A percentile compares a stretch with the other conserved stretches of the same genome.
Conservation (phyloP, 2,797 vertebrate species). For the Oryzias sinensis region DNA sequence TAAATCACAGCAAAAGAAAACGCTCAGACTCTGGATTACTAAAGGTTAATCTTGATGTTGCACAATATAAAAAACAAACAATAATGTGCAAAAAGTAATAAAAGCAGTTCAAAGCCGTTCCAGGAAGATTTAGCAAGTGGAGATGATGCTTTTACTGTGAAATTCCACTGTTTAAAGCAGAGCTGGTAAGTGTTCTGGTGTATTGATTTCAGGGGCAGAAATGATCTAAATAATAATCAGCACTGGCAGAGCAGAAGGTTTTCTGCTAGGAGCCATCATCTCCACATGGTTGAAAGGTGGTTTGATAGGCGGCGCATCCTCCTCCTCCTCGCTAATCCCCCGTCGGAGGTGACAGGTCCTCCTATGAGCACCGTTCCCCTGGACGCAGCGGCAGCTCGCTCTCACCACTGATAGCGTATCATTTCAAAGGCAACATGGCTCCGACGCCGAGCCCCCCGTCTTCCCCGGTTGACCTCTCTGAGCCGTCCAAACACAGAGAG, state of each 20-base stretch:
- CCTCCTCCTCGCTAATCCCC: slow-evolving; percentile 41
- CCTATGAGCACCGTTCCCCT: slow-evolving; percentile 40
- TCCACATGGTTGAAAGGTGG: slow-evolving; percentile 41
- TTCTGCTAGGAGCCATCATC: slow-evolving; percentile 8
- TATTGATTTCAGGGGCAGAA: slow-evolving; percentile 20
- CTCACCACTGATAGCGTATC: slow-evolving; percentile 40
- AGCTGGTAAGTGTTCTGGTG: background rate
- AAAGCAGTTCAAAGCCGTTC: too few relatives aligned
- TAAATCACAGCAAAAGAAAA: too few relatives aligned
- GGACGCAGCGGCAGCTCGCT: slow-evolving; percentile 37
- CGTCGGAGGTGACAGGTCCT: slow-evolving; percentile 35
- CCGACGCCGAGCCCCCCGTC: slow-evolving; percentile 35
- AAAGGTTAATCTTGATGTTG: too few relatives aligned
- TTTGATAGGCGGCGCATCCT: slow-evolving; percentile 55
- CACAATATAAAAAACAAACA: too few relatives aligned
- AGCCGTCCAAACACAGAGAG: slow-evolving; percentile 34
- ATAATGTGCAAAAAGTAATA: too few relatives aligned
- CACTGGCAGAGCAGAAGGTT: slow-evolving; percentile 10
- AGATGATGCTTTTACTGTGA: too few relatives aligned
- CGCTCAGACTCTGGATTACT: too few relatives aligned
- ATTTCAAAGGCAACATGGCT: slow-evolving; percentile 36
- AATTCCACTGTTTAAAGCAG: too few relatives aligned
- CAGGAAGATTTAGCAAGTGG: too few relatives aligned
- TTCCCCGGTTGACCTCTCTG: slow-evolving; percentile 26
- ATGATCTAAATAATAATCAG: slow-evolving; percentile 4